These are phyloP conservation scores for Amiota minor DNA, from an alignment of 2,888 invertebrate species.

Conservation along the genomic window DNA sequence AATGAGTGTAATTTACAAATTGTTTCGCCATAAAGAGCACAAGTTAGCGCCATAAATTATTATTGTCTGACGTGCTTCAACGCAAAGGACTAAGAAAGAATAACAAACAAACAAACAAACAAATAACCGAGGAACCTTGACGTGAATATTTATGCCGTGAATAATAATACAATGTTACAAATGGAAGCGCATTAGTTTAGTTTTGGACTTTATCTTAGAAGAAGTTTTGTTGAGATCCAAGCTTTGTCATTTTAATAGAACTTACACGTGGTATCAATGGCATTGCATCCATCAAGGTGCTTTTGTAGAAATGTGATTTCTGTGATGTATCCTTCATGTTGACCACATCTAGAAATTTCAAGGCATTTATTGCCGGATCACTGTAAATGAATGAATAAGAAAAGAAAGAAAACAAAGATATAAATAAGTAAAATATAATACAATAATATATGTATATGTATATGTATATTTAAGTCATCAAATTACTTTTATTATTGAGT, in stretches of 20 bases:
- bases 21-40: slow-evolving; percentile 56
- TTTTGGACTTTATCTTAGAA: not conserved
- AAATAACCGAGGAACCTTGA: slow-evolving; percentile 30
- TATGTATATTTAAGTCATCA: not conserved
- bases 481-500: not conserved
- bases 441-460: too few species aligned
- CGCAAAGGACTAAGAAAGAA: not conserved
- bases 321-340: slow-evolving; percentile 92
- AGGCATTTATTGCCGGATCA: slow-evolving; percentile 91
- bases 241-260: slow-evolving; percentile 32
- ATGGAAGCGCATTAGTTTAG: not conserved
- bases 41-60: slow-evolving; percentile 57
- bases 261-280: slow-evolving; percentile 91
- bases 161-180: not conserved
- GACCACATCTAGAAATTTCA: slow-evolving; percentile 94
- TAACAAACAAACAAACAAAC: too few species aligned
- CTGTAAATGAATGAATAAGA: slow-evolving; percentile 73
- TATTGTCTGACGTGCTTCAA: slow-evolving; percentile 43
- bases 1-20: slow-evolving; percentile 55
- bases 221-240: too few species aligned
- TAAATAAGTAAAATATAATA: not conserved
- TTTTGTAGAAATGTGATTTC: slow-evolving; percentile 91
- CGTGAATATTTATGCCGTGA: not conserved
- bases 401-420: not conserved
- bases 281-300: slow-evolving; percentile 88